Conservation (phyloP, 2,888 invertebrate genomes). For the Drosophila ustulata region DNA sequence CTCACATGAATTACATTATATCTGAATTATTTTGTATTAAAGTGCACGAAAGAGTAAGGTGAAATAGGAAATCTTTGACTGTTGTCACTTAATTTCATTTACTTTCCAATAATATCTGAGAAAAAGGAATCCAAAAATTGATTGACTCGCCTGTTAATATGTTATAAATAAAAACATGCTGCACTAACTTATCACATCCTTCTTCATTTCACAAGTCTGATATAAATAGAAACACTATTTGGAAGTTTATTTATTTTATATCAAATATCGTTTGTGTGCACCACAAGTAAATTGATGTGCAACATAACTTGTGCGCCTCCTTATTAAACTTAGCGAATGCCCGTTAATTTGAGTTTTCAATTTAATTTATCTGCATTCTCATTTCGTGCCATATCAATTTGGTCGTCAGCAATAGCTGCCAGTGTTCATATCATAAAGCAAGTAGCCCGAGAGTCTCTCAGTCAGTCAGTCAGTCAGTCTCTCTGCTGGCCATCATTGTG, state of each 20-base stretch:
- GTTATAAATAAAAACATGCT: too few species aligned
- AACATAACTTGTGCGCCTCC: background rate
- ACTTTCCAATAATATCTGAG: too few species aligned
- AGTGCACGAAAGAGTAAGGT: too few species aligned
- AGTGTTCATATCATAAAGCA: conserved; percentile 52
- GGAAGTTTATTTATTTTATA: background rate
- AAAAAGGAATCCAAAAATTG: too few species aligned
- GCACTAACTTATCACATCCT: background rate
- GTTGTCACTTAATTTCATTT: too few species aligned
- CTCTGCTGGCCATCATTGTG: background rate
- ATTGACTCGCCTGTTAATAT: too few species aligned
- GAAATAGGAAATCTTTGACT: too few species aligned
- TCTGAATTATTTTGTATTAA: too few species aligned
- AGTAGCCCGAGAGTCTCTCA: conserved; percentile 4
- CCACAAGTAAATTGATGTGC: background rate
- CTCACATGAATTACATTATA: too few species aligned
- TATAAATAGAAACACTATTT: too few species aligned
- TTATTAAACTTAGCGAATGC: conserved; percentile 3
- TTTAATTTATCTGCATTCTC: conserved; percentile 15
- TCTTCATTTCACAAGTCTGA: background rate
- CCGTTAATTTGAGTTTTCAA: background rate
- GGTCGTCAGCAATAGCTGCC: conserved; percentile 52
- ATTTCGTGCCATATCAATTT: conserved; percentile 28
- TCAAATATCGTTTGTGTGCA: background rate
- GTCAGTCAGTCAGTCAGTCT: conserved; percentile 1